Base-by-base conservation (phyloP, 2,888 invertebrate species). In the Ctena decussata region DNA sequence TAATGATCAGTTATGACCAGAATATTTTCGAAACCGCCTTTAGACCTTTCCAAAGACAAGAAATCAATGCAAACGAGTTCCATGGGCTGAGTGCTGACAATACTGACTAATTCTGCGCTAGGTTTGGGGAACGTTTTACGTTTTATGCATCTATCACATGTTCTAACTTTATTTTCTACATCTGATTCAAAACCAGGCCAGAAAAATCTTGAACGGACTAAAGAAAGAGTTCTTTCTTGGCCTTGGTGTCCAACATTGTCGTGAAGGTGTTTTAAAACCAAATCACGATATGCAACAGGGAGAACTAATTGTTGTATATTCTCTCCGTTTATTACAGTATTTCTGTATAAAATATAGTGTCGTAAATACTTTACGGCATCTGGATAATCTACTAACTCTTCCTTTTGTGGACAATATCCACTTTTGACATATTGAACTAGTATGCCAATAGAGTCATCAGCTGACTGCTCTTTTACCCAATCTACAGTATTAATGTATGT, bases 1-100 rank as follows among this genome's bases (percentile, higher is more conserved):
- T 37, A 71, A 37, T 71, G 71, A 37, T 71, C 71, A n/a, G 39
- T 37, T 2, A 81, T 53, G 6, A 72, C 73, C 24, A 77, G 44
- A 21, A 80, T 53, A 44, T 57, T n/a, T 53, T 72, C 65, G 21
- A 32, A 44, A 11, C 70, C 57, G 30, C 37, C 37, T n/a, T 35
- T 71, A 5, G 8, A 24, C 12, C n/a, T 71, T 12, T 71, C 71
- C 8, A 71, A 35, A 37, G n/a, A 30, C 6, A 71, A 30, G n/a
- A 37, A 71, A 41, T 37, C 71, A n/a, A 71, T 71, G 39, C 37
- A 71, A 5, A 71, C 71, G 6, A 71, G 24, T 27, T 71, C 39
- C 35, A 71, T n/a, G 18, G 71, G 71, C 24, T 71, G 24, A 11
- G 71, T 12, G n/a, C 5, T 37, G 2, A n/a, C n/a, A 37, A 71